Percentiles rank a stretch among this genome's conserved stretches.
These are phyloP conservation scores for Hypotaenidia okinawae DNA, from an alignment of 2,797 vertebrate genomes.

Conservation along the genomic window DNA sequence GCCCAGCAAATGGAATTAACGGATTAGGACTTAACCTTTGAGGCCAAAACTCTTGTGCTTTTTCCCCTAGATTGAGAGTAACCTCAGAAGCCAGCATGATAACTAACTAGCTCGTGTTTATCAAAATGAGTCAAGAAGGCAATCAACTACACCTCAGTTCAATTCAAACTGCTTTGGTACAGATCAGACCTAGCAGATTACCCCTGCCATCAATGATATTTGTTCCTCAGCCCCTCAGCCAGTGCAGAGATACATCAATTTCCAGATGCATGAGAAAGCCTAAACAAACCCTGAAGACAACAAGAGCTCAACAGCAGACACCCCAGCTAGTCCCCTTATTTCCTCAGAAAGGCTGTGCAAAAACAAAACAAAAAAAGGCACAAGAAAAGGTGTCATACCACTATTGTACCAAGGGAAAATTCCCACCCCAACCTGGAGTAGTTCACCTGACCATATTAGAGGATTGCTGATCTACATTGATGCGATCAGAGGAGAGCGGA, in stretches of 20 bases:
- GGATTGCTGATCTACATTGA: not conserved
- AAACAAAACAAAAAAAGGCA: no score
- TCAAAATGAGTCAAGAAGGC: not conserved
- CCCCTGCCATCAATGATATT: not conserved
- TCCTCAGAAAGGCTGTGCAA: not conserved
- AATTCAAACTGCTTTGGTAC: not conserved
- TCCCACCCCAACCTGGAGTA: no score
- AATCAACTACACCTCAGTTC: not conserved
- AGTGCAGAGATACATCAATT: not conserved
- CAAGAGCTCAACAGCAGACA: not conserved
- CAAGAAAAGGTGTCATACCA: not conserved
- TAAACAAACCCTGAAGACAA: not conserved
- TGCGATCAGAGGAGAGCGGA: not conserved
- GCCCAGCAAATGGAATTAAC: not conserved
- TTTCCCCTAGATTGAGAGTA: not conserved
- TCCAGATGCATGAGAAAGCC: not conserved
- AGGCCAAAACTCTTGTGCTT: not conserved
- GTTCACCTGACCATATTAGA: not conserved
- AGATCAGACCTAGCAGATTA: not conserved
- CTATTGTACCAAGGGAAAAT: not conserved
- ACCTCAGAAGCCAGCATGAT: not conserved
- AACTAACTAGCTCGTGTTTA: not conserved
- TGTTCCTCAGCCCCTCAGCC: not conserved
- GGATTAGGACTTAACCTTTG: not conserved
- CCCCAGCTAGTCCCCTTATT: not conserved